Conservation (phyloP, 2,888 invertebrate species). For the Sesamia inferens region DNA sequence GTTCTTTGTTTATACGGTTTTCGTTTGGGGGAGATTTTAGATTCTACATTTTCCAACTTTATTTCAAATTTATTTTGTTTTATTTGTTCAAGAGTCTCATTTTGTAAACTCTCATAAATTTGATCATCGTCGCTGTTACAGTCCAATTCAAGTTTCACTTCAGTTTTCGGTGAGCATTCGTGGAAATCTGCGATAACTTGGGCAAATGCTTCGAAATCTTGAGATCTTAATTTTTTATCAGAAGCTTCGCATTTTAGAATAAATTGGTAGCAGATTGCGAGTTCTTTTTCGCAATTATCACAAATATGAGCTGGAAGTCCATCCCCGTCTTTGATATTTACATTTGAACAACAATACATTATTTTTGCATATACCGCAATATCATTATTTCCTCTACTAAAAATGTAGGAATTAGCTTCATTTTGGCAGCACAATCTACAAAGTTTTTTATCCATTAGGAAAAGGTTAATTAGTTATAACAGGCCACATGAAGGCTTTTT, state of each 20-base stretch:
- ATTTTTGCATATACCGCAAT: slow-evolving; percentile 71
- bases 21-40: slow-evolving; percentile 37
- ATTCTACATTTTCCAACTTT: slow-evolving; percentile 38
- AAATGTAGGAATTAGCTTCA: slow-evolving; percentile 72
- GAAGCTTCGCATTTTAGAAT: slow-evolving; percentile 77
- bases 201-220: slow-evolving; percentile 26
- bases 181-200: slow-evolving; percentile 31
- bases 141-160: slow-evolving; percentile 72
- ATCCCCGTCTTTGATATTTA: slow-evolving; percentile 73
- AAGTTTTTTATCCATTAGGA: slow-evolving; percentile 69
- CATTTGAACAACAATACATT: slow-evolving; percentile 76
- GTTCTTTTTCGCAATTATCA: slow-evolving; percentile 70
- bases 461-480: not conserved
- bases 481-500: not conserved
- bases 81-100: slow-evolving; percentile 48
- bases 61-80: slow-evolving; percentile 22
- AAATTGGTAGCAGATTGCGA: slow-evolving; percentile 75
- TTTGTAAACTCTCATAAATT: slow-evolving; percentile 50
- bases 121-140: slow-evolving; percentile 56
- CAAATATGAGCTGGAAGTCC: slow-evolving; percentile 77
- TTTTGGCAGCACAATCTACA: slow-evolving; percentile 79
- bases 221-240: slow-evolving; percentile 73
- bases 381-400: slow-evolving; percentile 58
- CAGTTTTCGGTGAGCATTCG: slow-evolving; percentile 61
- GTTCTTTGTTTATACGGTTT: slow-evolving; percentile 62